Base-by-base conservation (phyloP, 2,888 invertebrate genomes). In the Macrophya annulata region DNA sequence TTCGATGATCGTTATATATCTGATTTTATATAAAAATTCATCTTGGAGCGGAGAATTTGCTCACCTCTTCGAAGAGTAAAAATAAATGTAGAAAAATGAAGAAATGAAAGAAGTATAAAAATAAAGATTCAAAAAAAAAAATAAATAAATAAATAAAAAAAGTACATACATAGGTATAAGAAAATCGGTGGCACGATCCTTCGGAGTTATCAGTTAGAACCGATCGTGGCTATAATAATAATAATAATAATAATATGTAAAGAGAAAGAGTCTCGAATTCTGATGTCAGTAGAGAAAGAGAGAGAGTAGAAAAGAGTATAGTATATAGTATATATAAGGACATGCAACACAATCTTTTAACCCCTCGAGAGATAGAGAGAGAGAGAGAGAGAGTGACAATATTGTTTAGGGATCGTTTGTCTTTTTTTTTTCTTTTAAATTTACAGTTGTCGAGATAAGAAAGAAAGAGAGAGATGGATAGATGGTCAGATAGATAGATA, bases 381-480 rank as follows among this genome's bases (percentile, higher is more conserved):
- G 12, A 55, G 37, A 37, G 68, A 68, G 12, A 55, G n/a, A n/a
- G n/a, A n/a, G n/a, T n/a, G 51, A 81, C 62, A 62, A 81, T 62
- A 81, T 83, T 83, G 83, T 65, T 83, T 83, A 71, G 83, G 68
- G 83, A 83, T 83, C 83, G 83, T 83, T 83, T 83, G 68, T 83
- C 83, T 68, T 43, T 81, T 37, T 31, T 55, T 17, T 37, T 15
- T 45, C 45, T 74, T 31, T 55, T 83, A 68, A 48, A 83, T 83
- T 68, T 71, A 83, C 71, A 83, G 83, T 84, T 59, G 74, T 76
- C 74, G 65, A 84, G 74, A 62, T 85, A 79, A 62, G 85, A 15
- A 25, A 37, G 25, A 74, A 45, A 68, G 5, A 15, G 25, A 68
- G 37, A 15, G 37, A 68, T 5, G 37, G 10, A 17, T 4, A 15